phyloP scores from a whole-genome alignment of 2,797 vertebrate species.

The Sorex maritimensis region DNA sequence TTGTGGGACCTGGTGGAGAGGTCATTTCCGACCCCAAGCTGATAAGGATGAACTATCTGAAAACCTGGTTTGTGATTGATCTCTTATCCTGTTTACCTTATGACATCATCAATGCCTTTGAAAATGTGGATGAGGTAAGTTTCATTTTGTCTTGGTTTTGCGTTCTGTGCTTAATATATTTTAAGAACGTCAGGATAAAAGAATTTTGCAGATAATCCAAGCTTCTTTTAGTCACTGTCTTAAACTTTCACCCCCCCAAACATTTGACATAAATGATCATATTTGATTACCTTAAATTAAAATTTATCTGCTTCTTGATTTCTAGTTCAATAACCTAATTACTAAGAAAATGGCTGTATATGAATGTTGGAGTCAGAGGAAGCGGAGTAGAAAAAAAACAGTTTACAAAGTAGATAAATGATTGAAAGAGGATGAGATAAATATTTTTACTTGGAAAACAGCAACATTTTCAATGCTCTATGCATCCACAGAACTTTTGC shows the following conservation, averaged over 20 bases:
- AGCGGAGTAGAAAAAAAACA: neutral
- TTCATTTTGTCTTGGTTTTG: neutral
- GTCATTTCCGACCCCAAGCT: slow-evolving; percentile 98
- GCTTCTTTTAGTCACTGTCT: neutral
- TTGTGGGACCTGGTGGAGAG: slow-evolving; percentile 97
- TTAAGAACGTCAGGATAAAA: slow-evolving; percentile 51
- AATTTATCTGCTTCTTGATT: neutral
- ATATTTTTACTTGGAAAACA: neutral
- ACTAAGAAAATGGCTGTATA: neutral
- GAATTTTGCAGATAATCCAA: neutral
- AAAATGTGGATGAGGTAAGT: slow-evolving; percentile 98
- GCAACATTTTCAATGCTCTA: slow-evolving; percentile 9
- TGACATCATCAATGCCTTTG: slow-evolving; percentile 99
- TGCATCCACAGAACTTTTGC: neutral
- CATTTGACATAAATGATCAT: neutral
- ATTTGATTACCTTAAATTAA: neutral
- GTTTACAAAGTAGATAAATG: neutral
- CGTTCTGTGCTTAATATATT: neutral
- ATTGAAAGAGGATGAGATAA: slow-evolving; percentile 24
- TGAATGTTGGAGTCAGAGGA: slow-evolving; percentile 40
- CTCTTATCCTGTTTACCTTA: slow-evolving; percentile 98
- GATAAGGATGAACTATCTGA: slow-evolving; percentile 99
- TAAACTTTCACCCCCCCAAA: neutral
- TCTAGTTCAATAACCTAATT: slow-evolving; percentile 20
- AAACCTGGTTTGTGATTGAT: slow-evolving; percentile 99